Base-by-base conservation (phyloP, 2,113 vertebrate species). In the Serinus canaria region DNA sequence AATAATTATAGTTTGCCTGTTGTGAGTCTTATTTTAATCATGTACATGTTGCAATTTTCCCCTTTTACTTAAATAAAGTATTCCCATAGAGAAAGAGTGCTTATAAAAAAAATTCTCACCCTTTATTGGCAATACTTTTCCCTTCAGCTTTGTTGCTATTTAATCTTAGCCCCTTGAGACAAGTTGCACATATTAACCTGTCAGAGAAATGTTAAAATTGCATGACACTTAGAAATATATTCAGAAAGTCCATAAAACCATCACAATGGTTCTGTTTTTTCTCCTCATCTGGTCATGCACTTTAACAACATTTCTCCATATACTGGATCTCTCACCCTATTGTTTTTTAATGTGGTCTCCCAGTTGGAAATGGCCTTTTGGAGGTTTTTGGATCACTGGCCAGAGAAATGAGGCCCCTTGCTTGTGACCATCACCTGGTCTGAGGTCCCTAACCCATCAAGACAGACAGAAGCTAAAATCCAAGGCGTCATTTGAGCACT, bases 161-260 rank as follows among this genome's bases (percentile, higher is more conserved):
- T 94, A 95, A 85, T 89, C 50, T 83, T 83, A 83, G 55, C n/a
- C 85, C 35, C 90, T 75, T 49, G 75, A 90, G 92, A 81, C 41
- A 94, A 89, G 90, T 86, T 93, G 68, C 85, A 78, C 60, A 52
- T 93, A 95, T 90, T 96, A 95, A 96, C 85, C 79, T 95, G 93
- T 88, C 92, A 95, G 72, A 88, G 64, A 46, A 90, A 81, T 33
- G 84, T 79, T 94, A 92, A 95, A 95, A 89, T 77, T 83, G 50
- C 46, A 25, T 94, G 85, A 93, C 85, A 72, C 94, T 81, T 63
- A 83, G 56, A 73, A 92, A 91, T 93, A 83, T 93, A 86, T 92
- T 94, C 83, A 92, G 35, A 95, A 95, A 94, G 72, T 81, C 88
- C 85, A 92, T 95, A 97, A 96, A 94, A 47, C 75, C 64, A 93